phyloP scores from a whole-genome alignment of 2,888 invertebrate genomes.

The Synergus umbraculus region DNA sequence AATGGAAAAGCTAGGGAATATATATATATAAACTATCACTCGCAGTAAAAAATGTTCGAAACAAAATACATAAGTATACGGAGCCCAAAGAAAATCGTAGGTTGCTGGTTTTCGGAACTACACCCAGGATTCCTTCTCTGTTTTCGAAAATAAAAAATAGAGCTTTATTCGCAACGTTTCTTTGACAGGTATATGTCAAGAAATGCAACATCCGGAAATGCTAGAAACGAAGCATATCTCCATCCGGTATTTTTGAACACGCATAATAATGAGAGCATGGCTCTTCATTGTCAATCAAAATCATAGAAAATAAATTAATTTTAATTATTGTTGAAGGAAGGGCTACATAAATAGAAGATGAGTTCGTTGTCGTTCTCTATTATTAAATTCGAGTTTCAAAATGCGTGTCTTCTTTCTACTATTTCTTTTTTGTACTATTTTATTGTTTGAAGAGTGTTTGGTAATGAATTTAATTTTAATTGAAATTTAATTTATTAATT shows the following conservation, averaged over 20 bases:
- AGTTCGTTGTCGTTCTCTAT: background rate
- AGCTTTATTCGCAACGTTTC: background rate
- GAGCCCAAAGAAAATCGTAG: too few relatives aligned
- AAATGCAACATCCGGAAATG: background rate
- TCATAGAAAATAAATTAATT: background rate
- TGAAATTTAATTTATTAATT: background rate
- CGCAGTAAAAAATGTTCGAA: too few relatives aligned
- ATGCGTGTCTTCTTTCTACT: conserved; percentile 12
- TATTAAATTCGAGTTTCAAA: background rate
- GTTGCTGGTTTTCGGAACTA: too few relatives aligned
- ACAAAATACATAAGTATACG: too few relatives aligned
- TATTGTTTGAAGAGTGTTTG: conserved; percentile 3
- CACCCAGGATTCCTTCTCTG: too few relatives aligned
- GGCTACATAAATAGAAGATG: background rate
- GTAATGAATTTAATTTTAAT: conserved; percentile 6
- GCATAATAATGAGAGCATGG: background rate
- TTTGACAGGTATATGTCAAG: background rate
- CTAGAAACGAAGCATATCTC: conserved; percentile 20
- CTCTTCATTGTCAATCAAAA: conserved; percentile 11
- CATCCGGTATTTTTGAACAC: background rate
- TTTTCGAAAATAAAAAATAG: background rate
- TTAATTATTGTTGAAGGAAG: background rate
- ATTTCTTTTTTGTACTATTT: background rate
- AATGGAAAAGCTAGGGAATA: too few relatives aligned
- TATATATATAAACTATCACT: too few relatives aligned